Percentiles rank a stretch among this genome's conserved stretches.
Conservation (phyloP, 2,113 vertebrate genomes). For the Saccopteryx leptura region DNA sequence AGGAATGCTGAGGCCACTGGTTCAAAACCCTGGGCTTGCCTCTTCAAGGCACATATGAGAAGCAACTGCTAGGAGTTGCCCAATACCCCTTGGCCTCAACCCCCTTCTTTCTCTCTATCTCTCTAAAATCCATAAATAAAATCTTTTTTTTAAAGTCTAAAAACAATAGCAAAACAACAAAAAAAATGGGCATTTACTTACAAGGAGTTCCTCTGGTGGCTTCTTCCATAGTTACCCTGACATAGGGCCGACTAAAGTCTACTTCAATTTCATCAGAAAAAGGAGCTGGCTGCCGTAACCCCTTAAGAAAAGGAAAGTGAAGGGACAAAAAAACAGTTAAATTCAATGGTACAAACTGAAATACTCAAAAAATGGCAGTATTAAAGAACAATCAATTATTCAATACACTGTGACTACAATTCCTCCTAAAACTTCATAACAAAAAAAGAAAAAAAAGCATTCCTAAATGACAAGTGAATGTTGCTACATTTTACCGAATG, state of each 20-base stretch:
- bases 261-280: constrained; percentile 95
- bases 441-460: background rate
- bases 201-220: constrained; percentile 94
- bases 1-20: too few species aligned
- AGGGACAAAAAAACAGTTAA: constrained; percentile 37
- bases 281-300: constrained; percentile 94
- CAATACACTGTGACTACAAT: constrained; percentile 20
- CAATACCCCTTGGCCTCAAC: too few species aligned
- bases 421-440: constrained; percentile 49
- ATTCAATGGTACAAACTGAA: background rate
- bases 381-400: constrained; percentile 65
- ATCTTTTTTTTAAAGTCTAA: background rate
- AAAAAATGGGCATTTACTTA: constrained; percentile 85
- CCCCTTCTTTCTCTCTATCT: too few species aligned
- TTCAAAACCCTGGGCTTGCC: too few species aligned
- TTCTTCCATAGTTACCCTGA: constrained; percentile 95
- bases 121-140: too few species aligned
- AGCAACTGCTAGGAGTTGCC: too few species aligned
- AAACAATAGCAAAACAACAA: constrained; percentile 28
- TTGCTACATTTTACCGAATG: background rate
- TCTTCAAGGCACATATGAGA: too few species aligned
- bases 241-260: constrained; percentile 91
- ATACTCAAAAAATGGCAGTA: background rate
- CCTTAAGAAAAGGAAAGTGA: constrained; percentile 86
- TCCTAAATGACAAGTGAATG: constrained; percentile 48